Evolutionary conservation across 2,113 vertebrate species (phyloP).

Genomic region (Terrapene triunguis): DNA sequence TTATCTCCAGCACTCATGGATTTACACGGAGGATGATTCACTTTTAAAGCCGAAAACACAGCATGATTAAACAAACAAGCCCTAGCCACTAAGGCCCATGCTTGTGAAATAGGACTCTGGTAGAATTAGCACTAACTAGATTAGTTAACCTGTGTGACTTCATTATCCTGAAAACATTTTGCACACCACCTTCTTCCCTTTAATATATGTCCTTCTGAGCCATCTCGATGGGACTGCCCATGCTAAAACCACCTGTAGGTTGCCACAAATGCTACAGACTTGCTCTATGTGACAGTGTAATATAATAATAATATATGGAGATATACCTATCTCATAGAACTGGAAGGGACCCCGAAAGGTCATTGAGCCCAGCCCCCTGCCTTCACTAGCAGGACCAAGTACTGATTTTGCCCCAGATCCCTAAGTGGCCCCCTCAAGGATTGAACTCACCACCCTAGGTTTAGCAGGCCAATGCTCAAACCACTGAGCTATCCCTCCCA

Average conservation of each 20-base stretch:
- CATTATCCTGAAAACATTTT: not conserved
- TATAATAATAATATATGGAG: too few relatives aligned
- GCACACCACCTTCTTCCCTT: not conserved
- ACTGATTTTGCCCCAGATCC: too few relatives aligned
- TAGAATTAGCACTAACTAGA: conserved; percentile 29
- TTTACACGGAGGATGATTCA: conserved; percentile 25
- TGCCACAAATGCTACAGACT: not conserved
- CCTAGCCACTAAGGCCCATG: conserved; percentile 23
- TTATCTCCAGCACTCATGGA: not conserved
- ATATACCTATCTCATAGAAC: too few relatives aligned
- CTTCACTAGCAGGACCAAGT: too few relatives aligned
- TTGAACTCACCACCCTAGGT: too few relatives aligned
- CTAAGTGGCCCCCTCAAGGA: too few relatives aligned
- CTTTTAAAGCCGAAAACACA: conserved; percentile 18
- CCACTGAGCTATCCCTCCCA: too few relatives aligned
- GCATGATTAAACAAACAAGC: conserved; percentile 52
- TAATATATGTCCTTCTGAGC: not conserved
- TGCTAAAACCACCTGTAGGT: not conserved
- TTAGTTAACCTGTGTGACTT: not conserved
- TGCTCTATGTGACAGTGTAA: not conserved
- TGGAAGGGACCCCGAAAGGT: too few relatives aligned
- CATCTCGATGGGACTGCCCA: not conserved
- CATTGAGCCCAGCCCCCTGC: too few relatives aligned
- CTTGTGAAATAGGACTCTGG: conserved; percentile 39
- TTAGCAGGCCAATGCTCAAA: too few relatives aligned